Percentiles rank a stretch among this genome's conserved stretches.
Evolutionary conservation across 1,140 invertebrate genomes (phyloP).

Genomic region (Gerris buenoi): DNA sequence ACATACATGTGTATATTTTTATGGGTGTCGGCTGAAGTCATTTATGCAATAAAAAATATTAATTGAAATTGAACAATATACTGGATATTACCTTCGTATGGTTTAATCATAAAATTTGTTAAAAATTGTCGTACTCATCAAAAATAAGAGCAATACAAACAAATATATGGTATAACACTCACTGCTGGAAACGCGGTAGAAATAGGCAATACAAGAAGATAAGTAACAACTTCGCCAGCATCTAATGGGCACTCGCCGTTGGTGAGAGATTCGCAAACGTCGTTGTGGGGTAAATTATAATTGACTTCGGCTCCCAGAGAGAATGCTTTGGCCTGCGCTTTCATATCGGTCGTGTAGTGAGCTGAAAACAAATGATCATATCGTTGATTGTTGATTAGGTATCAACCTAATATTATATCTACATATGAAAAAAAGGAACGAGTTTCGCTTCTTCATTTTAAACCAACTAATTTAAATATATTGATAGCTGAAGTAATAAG

Average conservation of each 20-base stretch:
- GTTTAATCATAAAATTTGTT: no score
- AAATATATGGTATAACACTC: background rate
- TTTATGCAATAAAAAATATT: background rate
- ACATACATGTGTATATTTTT: background rate
- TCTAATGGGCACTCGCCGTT: conserved; percentile 25
- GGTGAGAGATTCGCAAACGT: conserved; percentile 24
- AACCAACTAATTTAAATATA: no score
- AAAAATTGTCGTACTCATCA: background rate
- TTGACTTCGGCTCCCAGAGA: background rate
- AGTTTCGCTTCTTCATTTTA: background rate
- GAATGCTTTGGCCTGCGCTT: conserved; percentile 17
- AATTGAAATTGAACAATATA: background rate
- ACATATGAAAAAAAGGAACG: background rate
- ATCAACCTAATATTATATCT: background rate
- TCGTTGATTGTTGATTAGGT: background rate
- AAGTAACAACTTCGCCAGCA: conserved; percentile 23
- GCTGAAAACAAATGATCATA: conserved; percentile 15
- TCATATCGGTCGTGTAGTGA: conserved; percentile 16
- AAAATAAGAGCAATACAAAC: background rate
- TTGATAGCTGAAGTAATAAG: no score
- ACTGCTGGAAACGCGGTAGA: conserved; percentile 19
- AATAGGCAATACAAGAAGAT: conserved; percentile 24
- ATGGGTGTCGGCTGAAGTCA: background rate
- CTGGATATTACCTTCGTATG: background rate
- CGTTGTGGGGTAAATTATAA: conserved; percentile 20